Evolutionary conservation across 2,113 vertebrate species (phyloP).

Genomic region (Hystrix cristata): DNA sequence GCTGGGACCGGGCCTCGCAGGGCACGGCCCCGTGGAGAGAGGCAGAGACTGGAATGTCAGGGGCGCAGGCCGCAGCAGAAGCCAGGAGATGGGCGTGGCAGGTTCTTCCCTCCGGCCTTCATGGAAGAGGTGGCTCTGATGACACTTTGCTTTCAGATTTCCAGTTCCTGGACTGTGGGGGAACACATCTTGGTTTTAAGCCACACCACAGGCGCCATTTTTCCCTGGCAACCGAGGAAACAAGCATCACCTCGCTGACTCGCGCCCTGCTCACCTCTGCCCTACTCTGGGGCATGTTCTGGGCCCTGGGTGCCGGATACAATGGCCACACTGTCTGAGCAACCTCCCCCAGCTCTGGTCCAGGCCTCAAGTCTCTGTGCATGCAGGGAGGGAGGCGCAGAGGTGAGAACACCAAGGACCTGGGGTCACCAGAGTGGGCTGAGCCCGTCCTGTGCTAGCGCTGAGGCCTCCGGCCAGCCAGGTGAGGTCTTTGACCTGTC

Average conservation of each 20-base stretch:
- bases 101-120: rapidly evolving
- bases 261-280: neutral
- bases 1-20: neutral
- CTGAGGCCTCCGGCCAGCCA: neutral
- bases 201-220: neutral
- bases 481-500: neutral
- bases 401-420: neutral
- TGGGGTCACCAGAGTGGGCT: neutral
- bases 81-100: neutral
- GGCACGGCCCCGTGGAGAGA: neutral
- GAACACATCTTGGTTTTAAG: neutral
- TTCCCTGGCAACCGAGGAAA: neutral
- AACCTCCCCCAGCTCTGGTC: neutral
- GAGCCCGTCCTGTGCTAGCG: rapidly evolving
- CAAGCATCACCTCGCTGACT: neutral
- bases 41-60: neutral
- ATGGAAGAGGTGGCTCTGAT: rapidly evolving
- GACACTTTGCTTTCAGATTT: neutral
- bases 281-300: neutral
- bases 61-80: neutral
- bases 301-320: neutral
- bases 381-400: neutral
- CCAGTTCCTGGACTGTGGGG: neutral
- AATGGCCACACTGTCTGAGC: too few species aligned
- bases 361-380: too few species aligned